Evolutionary conservation across 2,113 vertebrate species (phyloP).

Genomic region (Syngnathus typhle): DNA sequence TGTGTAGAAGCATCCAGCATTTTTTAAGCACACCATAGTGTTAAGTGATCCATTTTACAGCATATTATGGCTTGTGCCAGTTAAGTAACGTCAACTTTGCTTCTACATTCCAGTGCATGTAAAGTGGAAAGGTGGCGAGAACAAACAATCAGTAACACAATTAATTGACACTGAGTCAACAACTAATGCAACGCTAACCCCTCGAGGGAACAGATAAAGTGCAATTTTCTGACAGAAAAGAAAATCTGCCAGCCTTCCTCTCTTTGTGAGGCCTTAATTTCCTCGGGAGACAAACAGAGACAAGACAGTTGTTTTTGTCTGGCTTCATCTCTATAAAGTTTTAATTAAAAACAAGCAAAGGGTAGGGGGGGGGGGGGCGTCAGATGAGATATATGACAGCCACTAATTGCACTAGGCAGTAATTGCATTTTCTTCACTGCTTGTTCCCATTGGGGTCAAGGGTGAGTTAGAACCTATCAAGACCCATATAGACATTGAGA

Average conservation of each 20-base stretch:
- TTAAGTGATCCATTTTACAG: no score
- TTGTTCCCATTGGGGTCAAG: no score
- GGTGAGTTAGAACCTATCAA: no score
- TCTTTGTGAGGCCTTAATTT: slow-evolving; percentile 13
- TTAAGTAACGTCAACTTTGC: no score
- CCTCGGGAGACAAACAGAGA: slow-evolving; percentile 18
- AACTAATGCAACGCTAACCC: slow-evolving; percentile 10
- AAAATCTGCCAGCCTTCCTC: slow-evolving; percentile 19
- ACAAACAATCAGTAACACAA: no score
- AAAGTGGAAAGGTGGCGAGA: no score
- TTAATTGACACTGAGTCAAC: neutral
- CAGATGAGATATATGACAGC: neutral
- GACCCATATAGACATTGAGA: no score
- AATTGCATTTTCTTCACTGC: no score
- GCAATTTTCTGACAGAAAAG: slow-evolving; percentile 21
- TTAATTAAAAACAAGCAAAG: slow-evolving; percentile 27
- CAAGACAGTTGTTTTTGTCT: slow-evolving; percentile 29
- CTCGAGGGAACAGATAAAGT: slow-evolving; percentile 13
- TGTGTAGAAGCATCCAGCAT: no score
- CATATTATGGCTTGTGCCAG: no score
- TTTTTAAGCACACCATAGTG: no score
- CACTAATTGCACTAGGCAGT: neutral
- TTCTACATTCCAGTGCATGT: no score
- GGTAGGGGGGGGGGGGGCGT: neutral
- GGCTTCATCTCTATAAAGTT: slow-evolving; percentile 21